Base-by-base conservation (phyloP, 1,140 invertebrate species). In the Scaptodrosophila lebanonensis region DNA sequence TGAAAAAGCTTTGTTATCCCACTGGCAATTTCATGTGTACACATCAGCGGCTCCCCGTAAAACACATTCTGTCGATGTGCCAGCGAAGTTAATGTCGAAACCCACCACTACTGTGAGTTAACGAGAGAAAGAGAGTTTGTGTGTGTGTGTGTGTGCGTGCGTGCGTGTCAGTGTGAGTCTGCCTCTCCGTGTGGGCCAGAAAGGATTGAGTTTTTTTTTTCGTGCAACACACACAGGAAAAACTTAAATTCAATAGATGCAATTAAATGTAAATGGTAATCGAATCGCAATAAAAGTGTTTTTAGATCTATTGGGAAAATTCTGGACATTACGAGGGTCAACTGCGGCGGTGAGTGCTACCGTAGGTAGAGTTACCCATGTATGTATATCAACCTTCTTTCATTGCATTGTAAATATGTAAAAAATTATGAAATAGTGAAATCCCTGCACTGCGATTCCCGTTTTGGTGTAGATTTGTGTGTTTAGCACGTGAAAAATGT, bases 1-100 rank as follows among this genome's bases (percentile, higher is more conserved):
- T 58, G 50, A 16, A 58, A 76, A 76, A 76, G 66, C 66, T 76
- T 54, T 39, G 15, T 8, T 25, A 25, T 25, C 29, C 40, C 45
- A 64, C 61, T 54, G 29, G 53, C 63, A 73, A 75, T 61, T 64
- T 77, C 58, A 66, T 66, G 62, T 57, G 53, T 77, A 76, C 72
- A 76, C 66, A 76, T 62, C 65, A 56, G 61, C 57, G 66, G 52
- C 17, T 29, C 25, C 13, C 12, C n/a, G n/a, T n/a, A n/a, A n/a
- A n/a, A n/a, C n/a, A n/a, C n/a, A n/a, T n/a, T n/a, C n/a, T n/a
- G n/a, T n/a, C n/a, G n/a, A n/a, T n/a, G n/a, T n/a, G n/a, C n/a
- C n/a, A n/a, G n/a, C n/a, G n/a, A n/a, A n/a, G n/a, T n/a, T n/a
- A n/a, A n/a, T n/a, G n/a, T n/a, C n/a, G n/a, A n/a, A n/a, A 6